These are phyloP conservation scores for Thalassophryne amazonica DNA, from an alignment of 2,797 vertebrate species.

Conservation along the genomic window DNA sequence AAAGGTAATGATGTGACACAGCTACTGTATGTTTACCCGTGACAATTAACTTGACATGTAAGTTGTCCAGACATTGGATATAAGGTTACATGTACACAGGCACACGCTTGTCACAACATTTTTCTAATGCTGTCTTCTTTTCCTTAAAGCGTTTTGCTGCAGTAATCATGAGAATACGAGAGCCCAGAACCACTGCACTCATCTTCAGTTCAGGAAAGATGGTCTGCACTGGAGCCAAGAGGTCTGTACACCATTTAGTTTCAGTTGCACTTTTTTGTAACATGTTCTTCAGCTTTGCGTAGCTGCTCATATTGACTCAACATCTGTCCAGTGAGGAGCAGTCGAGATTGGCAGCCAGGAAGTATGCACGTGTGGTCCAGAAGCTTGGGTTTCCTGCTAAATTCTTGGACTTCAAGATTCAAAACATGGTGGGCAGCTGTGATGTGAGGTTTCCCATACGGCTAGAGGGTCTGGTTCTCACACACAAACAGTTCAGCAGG, in stretches of 20 bases:
- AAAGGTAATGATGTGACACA: constrained; percentile 82
- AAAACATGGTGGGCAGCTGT: constrained; percentile 99
- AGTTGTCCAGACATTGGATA: no score
- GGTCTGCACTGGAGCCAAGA: constrained; percentile 99
- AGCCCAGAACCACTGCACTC: constrained; percentile 96
- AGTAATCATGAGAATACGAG: constrained; percentile 99
- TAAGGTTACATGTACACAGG: background rate
- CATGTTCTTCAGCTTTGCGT: background rate
- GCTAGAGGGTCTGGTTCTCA: constrained; percentile 94
- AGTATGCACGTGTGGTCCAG: constrained; percentile 97
- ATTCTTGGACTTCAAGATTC: constrained; percentile 99
- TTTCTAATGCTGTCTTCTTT: background rate
- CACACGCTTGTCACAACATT: background rate
- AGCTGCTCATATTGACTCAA: background rate
- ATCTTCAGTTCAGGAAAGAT: constrained; percentile 99
- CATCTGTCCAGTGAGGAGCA: constrained; percentile 88
- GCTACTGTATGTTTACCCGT: no score
- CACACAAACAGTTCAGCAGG: constrained; percentile 99
- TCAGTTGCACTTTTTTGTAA: background rate
- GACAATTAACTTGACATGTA: no score
- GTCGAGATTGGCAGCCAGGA: constrained; percentile 94
- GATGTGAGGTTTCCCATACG: constrained; percentile 98
- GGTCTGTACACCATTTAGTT: constrained; percentile 67
- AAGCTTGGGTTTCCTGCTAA: constrained; percentile 98
- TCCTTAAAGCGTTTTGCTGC: constrained; percentile 94